phyloP scores from a whole-genome alignment of 2,888 invertebrate genomes.

The Minunthozetes semirufus region DNA sequence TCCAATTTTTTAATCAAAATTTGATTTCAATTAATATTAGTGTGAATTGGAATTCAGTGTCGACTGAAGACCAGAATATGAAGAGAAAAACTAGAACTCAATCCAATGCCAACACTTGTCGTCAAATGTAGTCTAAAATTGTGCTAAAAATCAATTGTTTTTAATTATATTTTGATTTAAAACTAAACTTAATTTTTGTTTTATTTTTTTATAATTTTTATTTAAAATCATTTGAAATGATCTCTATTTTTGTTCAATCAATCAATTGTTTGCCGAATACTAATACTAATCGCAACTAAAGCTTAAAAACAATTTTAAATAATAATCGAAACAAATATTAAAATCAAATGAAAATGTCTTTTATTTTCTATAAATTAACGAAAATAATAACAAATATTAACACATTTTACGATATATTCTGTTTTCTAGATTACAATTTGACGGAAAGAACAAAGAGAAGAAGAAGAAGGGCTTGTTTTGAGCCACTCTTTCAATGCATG shows the following conservation, averaged over 20 bases:
- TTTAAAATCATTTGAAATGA: no score
- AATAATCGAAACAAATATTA: not conserved
- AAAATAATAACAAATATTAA: not conserved
- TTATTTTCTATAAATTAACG: not conserved
- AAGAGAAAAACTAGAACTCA: not conserved
- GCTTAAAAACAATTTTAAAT: not conserved
- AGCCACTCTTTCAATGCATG: conserved; percentile 21
- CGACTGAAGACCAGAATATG: not conserved
- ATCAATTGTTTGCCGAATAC: conserved; percentile 8
- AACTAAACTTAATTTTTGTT: not conserved
- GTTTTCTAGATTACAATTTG: conserved; percentile 55
- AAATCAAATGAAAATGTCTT: not conserved
- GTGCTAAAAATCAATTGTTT: not conserved
- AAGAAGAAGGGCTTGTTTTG: conserved; percentile 80
- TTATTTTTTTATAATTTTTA: not conserved
- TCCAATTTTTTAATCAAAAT: not conserved
- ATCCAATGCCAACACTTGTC: conserved; percentile 8
- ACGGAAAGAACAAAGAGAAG: conserved; percentile 72
- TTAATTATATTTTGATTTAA: not conserved
- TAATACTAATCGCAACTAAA: conserved; percentile 4
- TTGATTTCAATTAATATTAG: conserved; percentile 1
- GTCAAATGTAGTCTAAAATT: conserved; percentile 14
- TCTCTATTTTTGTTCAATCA: not conserved
- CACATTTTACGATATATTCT: not conserved
- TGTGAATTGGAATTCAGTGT: conserved; percentile 15